Percentiles rank a stretch among this genome's conserved stretches.
Evolutionary conservation across 2,113 vertebrate genomes (phyloP).

Genomic region (Paralichthys olivaceus): DNA sequence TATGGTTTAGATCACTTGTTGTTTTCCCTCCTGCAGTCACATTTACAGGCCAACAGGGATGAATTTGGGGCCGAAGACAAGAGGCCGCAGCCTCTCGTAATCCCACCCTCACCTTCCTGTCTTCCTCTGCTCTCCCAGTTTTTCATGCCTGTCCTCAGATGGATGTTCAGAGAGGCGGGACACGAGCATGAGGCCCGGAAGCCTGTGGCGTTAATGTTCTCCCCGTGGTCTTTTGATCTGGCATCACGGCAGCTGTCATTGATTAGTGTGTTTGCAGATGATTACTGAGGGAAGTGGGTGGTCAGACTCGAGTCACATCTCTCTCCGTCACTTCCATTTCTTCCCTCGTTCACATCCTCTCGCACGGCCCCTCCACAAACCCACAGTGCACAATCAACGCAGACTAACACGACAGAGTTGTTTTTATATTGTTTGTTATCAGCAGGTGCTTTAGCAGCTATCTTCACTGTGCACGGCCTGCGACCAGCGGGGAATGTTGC

Average conservation of each 20-base stretch:
- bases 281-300: constrained; percentile 74
- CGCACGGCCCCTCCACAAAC: neutral
- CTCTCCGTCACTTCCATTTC: constrained; percentile 23
- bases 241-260: constrained; percentile 76
- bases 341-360: constrained; percentile 1
- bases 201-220: constrained; percentile 75
- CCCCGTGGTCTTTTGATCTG: constrained; percentile 72
- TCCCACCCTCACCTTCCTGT: constrained; percentile 26
- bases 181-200: constrained; percentile 65
- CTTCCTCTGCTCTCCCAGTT: constrained; percentile 26
- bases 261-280: constrained; percentile 75
- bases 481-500: constrained; percentile 20
- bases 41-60: neutral
- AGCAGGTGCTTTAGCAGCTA: constrained; percentile 34
- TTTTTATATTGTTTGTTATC: constrained; percentile 12
- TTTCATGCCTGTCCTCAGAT: constrained; percentile 47
- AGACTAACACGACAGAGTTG: neutral
- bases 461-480: constrained; percentile 11
- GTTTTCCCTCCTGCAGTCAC: neutral
- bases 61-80: constrained; percentile 3
- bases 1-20: neutral
- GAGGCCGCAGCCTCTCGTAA: neutral
- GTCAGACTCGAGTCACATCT: constrained; percentile 71
- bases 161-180: constrained; percentile 62
- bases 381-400: neutral